A percentile compares a stretch with the other conserved stretches of the same genome.
phyloP scores from a whole-genome alignment of 2,113 vertebrate genomes.

The Colius striatus region DNA sequence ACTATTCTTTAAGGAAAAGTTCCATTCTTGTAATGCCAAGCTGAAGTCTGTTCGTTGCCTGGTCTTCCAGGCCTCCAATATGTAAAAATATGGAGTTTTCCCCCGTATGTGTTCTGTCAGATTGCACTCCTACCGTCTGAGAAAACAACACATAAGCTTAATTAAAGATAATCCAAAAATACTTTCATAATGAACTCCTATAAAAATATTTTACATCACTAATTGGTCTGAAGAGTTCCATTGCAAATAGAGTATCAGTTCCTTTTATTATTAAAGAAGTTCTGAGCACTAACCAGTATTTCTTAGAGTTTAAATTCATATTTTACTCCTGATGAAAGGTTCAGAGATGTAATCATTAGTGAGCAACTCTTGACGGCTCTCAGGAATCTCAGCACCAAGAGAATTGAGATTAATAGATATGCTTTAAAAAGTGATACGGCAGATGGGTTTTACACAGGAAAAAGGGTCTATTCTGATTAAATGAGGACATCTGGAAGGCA shows the following conservation, averaged over 20 bases:
- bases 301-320: not conserved
- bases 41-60: not conserved
- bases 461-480: not conserved
- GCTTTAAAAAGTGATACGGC: not conserved
- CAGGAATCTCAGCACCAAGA: not conserved
- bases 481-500: conserved; percentile 16
- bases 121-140: not conserved
- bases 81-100: not conserved
- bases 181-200: not conserved
- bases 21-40: not conserved
- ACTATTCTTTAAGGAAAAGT: not conserved
- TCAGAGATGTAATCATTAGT: not conserved
- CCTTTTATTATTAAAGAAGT: not conserved
- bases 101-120: not conserved
- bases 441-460: not conserved
- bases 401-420: not conserved
- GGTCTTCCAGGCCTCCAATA: not conserved
- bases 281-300: not conserved
- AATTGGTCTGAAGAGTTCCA: not conserved
- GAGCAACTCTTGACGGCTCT: not conserved
- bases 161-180: not conserved
- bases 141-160: not conserved
- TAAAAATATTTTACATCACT: not conserved
- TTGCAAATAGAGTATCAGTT: not conserved
- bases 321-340: not conserved